These are phyloP conservation scores for Drosophila nikananu DNA, from an alignment of 1,140 invertebrate genomes.

Conservation along the genomic window DNA sequence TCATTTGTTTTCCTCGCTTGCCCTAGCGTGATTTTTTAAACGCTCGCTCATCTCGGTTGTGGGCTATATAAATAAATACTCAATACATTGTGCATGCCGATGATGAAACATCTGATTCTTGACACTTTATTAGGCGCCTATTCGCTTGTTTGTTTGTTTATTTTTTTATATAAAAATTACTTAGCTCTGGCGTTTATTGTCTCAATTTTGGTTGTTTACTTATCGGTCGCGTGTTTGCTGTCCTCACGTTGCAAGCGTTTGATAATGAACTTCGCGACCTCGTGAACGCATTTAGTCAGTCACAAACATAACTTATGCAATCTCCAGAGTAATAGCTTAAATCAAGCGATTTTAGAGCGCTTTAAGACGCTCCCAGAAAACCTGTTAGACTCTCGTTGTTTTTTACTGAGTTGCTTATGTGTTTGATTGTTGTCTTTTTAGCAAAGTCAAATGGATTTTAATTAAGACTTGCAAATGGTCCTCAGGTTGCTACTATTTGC, in stretches of 20 bases:
- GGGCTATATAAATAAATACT: slow-evolving; percentile 26
- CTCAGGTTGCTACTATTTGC: slow-evolving; percentile 10
- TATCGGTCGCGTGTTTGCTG: slow-evolving; percentile 32
- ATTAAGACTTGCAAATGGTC: slow-evolving; percentile 55
- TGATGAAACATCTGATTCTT: slow-evolving; percentile 48
- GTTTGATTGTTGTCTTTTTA: slow-evolving; percentile 11
- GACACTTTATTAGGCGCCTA: slow-evolving; percentile 17
- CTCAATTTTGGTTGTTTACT: not conserved
- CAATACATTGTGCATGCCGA: slow-evolving; percentile 2
- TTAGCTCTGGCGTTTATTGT: slow-evolving; percentile 14
- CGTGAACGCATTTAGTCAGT: slow-evolving; percentile 14
- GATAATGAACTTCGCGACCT: slow-evolving; percentile 11
- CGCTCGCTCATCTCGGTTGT: slow-evolving; percentile 3
- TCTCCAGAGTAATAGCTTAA: slow-evolving; percentile 13
- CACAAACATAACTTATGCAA: slow-evolving; percentile 43
- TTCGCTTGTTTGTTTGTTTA: slow-evolving; percentile 5
- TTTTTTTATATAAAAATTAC: slow-evolving; percentile 13
- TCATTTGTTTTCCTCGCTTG: slow-evolving; percentile 35
- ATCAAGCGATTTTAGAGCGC: slow-evolving; percentile 13
- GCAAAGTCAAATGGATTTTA: slow-evolving; percentile 59
- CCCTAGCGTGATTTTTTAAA: slow-evolving; percentile 30
- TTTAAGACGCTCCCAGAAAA: not conserved
- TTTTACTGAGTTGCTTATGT: not conserved
- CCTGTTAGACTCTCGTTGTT: slow-evolving; percentile 4
- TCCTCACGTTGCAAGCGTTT: slow-evolving; percentile 36